Base-by-base conservation (phyloP, 2,888 invertebrate species). In the Micropterix aruncella region DNA sequence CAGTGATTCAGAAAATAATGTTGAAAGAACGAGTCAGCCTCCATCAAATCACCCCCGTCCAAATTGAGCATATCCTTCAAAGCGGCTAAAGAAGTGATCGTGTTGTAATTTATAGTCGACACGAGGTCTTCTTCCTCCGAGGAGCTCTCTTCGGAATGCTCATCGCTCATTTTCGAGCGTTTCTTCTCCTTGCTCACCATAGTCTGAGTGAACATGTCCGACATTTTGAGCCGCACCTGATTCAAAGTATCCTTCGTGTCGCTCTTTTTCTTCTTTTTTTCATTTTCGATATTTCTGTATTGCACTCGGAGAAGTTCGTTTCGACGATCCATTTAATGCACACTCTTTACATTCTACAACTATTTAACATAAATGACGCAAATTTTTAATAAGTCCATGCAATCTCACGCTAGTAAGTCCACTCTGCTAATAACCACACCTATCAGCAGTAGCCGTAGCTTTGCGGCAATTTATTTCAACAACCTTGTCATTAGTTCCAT, bases 1-100 rank as follows among this genome's bases (percentile, higher is more conserved):
- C 80, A 80, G 57, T 83, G 82, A 52, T 80, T 80, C 61, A 81
- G 73, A 60, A 83, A 83, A 57, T 82, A 82, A 56, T 82, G 79
- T 54, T 81, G 80, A 56, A 82, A 79, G 57, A 79, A 80, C 51
- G 69, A 74, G 50, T 77, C 77, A 27, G 74, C 67, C 59, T 71
- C 72, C 9, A 72, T 68, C 15, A 66, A 73, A 50, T 75, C 74
- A 52, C 69, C 75, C 48, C 66, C 72, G 44, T 74, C 73, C 16
- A 72, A 73, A 54, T 77, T 77, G 38, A 79, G 70, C 55, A 80
- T 77, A 56, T 81, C 80, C 56, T 80, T 80, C 40, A 80, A 69
- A 37, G 79, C 80, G 18, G 79, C 76, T 52, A 80, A 60, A 18
- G 80, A 79, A 50, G 77, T 74, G 51, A 78, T 77, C n/a, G 80